Percentiles rank a stretch among this genome's conserved stretches.
Conservation (phyloP, 2,888 invertebrate genomes). For the Dolomedes plantarius region DNA sequence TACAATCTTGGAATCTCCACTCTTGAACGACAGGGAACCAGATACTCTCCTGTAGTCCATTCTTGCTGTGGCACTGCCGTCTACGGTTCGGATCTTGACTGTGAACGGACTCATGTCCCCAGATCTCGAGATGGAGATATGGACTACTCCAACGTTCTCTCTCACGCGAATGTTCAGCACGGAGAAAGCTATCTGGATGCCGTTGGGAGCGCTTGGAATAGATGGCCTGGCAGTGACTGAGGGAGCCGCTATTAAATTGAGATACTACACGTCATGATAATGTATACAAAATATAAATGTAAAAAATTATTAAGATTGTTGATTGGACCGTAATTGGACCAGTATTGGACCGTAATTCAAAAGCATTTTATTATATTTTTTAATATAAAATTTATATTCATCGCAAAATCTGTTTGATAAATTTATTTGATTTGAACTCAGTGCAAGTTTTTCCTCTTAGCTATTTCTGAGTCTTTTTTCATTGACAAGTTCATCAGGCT, state of each 20-base stretch:
- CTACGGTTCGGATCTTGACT: constrained; percentile 1
- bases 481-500: too few species aligned
- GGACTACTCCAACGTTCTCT: background rate
- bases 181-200: constrained; percentile 10
- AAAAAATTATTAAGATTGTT: too few species aligned
- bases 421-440: too few species aligned
- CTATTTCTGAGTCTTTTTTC: too few species aligned
- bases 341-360: too few species aligned
- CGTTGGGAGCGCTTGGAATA: background rate
- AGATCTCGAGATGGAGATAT: constrained; percentile 6
- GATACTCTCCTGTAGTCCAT: constrained; percentile 22
- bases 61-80: constrained; percentile 23
- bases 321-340: too few species aligned
- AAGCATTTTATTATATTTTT: too few species aligned
- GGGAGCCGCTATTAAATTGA: background rate
- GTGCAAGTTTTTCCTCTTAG: too few species aligned
- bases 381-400: too few species aligned
- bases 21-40: background rate
- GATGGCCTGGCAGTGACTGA: too few species aligned
- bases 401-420: too few species aligned
- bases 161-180: background rate
- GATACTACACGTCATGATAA: background rate
- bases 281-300: too few species aligned
- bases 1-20: background rate
- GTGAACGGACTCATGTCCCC: background rate